These are phyloP conservation scores for Iphiclides podalirius DNA, from an alignment of 2,888 invertebrate genomes.

Conservation along the genomic window DNA sequence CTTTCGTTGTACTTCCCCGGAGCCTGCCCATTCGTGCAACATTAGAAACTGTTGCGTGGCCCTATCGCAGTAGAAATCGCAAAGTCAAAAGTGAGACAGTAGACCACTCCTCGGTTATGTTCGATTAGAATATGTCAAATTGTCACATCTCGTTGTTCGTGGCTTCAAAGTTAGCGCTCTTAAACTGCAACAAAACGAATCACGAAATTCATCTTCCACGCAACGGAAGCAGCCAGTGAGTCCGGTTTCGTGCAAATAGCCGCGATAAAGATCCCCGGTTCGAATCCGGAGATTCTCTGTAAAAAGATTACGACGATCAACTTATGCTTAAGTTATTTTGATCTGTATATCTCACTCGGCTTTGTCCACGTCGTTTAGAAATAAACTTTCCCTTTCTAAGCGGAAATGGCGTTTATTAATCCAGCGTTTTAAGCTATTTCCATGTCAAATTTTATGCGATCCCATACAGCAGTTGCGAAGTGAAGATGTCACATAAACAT, in stretches of 20 bases:
- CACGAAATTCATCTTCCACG: neutral
- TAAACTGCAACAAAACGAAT: neutral
- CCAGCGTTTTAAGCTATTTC: too few species aligned
- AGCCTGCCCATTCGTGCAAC: neutral
- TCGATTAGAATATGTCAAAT: neutral
- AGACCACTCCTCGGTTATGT: neutral
- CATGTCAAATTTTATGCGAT: too few species aligned
- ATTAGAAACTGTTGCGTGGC: too few species aligned
- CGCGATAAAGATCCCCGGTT: neutral
- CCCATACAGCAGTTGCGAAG: neutral
- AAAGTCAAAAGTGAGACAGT: too few species aligned
- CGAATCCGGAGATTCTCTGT: neutral
- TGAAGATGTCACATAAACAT: neutral
- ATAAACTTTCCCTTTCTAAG: too few species aligned
- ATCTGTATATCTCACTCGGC: too few species aligned
- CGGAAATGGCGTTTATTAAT: too few species aligned
- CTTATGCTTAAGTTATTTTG: neutral
- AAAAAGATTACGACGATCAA: neutral
- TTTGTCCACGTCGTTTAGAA: too few species aligned
- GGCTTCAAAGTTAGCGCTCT: neutral
- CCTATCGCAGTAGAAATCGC: too few species aligned
- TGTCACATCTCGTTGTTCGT: neutral
- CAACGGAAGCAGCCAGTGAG: neutral
- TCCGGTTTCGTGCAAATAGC: neutral
- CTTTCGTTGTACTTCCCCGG: too few species aligned